A percentile compares a stretch with the other conserved stretches of the same genome.
phyloP scores from a whole-genome alignment of 2,797 vertebrate species.

The Rhinella marina region DNA sequence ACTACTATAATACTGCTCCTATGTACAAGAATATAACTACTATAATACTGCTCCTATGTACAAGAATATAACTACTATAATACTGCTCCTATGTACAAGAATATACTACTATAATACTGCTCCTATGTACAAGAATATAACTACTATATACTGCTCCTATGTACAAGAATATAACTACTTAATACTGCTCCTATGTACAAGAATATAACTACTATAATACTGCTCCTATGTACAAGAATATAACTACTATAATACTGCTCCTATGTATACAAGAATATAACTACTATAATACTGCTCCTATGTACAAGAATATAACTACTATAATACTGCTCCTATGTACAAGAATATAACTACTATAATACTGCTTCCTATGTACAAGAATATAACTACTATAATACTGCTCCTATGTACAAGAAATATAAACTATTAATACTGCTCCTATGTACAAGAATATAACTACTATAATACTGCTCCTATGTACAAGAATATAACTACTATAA shows the following conservation, averaged over 20 bases:
- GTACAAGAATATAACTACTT: constrained; percentile 24
- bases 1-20: background rate
- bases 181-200: constrained; percentile 9
- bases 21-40: constrained; percentile 11
- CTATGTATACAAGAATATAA: background rate
- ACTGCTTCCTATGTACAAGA: constrained; percentile 6
- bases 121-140: constrained; percentile 17
- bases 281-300: constrained; percentile 4
- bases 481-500: background rate
- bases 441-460: constrained; percentile 8
- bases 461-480: background rate
- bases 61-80: constrained; percentile 21
- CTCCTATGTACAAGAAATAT: constrained; percentile 20
- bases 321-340: constrained; percentile 14
- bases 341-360: constrained; percentile 30
- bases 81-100: background rate
- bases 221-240: background rate
- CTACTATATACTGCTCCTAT: constrained; percentile 16
- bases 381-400: constrained; percentile 25
- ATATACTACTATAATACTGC: too few species aligned
- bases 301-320: constrained; percentile 1
- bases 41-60: background rate
- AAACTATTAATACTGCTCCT: constrained; percentile 17
- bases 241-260: background rate
- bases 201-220: constrained; percentile 28